Percentiles rank a stretch among this genome's conserved stretches.
These are phyloP conservation scores for Platerodrilus igneus DNA, from an alignment of 2,888 invertebrate genomes.

Conservation along the genomic window DNA sequence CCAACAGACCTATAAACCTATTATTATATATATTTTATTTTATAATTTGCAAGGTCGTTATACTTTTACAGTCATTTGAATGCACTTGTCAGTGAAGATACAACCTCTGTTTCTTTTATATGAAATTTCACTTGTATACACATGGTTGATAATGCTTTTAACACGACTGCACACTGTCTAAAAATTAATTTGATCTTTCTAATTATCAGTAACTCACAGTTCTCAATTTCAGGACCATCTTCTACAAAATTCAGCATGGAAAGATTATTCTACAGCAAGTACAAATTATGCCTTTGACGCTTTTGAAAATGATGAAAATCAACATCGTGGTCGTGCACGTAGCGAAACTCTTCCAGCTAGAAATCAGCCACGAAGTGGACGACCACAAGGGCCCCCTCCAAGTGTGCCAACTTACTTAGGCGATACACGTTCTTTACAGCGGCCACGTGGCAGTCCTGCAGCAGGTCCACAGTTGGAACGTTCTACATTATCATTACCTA, in stretches of 20 bases:
- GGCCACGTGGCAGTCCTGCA: slow-evolving; percentile 40
- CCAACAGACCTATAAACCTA: too few species aligned
- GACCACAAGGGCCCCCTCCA: slow-evolving; percentile 42
- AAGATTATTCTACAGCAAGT: slow-evolving; percentile 77
- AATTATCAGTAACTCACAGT: too few species aligned
- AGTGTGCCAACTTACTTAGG: slow-evolving; percentile 37
- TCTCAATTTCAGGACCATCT: slow-evolving; percentile 75
- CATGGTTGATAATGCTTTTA: too few species aligned
- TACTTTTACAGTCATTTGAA: too few species aligned
- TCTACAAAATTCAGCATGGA: slow-evolving; percentile 82
- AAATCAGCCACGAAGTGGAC: slow-evolving; percentile 29
- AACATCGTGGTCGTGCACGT: slow-evolving; percentile 34
- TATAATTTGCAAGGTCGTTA: too few species aligned
- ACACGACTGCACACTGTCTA: too few species aligned
- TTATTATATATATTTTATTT: too few species aligned
- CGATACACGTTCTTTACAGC: slow-evolving; percentile 62
- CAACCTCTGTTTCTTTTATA: too few species aligned
- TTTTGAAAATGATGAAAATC: slow-evolving; percentile 76
- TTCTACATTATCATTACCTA: slow-evolving; percentile 71
- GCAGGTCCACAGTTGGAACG: slow-evolving; percentile 53
- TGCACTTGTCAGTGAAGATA: too few species aligned
- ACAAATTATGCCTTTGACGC: slow-evolving; percentile 90
- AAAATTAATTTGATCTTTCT: too few species aligned
- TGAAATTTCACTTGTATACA: too few species aligned
- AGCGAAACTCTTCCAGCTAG: slow-evolving; percentile 37